These are phyloP conservation scores for Leptinotarsa rubiginosa DNA, from an alignment of 2,888 invertebrate species.

Conservation along the genomic window DNA sequence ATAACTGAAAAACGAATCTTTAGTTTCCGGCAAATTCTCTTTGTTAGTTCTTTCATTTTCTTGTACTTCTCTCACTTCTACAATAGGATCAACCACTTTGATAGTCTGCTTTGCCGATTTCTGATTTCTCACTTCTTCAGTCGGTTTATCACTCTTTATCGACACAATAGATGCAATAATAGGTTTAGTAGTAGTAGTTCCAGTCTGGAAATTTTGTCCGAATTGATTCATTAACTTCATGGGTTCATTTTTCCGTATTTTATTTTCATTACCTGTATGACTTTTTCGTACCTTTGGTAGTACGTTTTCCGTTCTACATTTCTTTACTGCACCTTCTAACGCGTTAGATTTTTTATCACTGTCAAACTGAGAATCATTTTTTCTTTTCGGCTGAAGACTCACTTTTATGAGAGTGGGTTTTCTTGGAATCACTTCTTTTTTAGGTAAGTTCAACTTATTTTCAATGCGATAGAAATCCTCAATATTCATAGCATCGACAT, in stretches of 20 bases:
- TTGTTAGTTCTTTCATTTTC: background rate
- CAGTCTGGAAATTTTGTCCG: too few species aligned
- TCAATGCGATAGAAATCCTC: too few species aligned
- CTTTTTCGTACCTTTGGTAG: background rate
- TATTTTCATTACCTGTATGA: too few species aligned
- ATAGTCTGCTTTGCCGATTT: background rate
- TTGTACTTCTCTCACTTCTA: background rate
- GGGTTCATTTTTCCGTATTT: too few species aligned
- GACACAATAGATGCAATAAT: too few species aligned
- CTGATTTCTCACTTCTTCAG: background rate
- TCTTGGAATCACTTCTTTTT: background rate
- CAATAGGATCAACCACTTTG: background rate
- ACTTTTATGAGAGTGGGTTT: background rate
- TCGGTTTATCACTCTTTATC: too few species aligned
- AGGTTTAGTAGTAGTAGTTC: too few species aligned
- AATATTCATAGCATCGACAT: too few species aligned
- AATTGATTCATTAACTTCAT: too few species aligned
- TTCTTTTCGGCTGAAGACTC: background rate
- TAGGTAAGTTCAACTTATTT: too few species aligned
- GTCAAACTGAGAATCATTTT: background rate
- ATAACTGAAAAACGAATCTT: conserved; percentile 6
- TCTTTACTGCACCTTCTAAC: background rate
- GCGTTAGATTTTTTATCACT: background rate
- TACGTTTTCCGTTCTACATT: background rate
- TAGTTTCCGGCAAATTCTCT: background rate